phyloP scores from a whole-genome alignment of 2,888 invertebrate species.

The Tanypteryx hageni region DNA sequence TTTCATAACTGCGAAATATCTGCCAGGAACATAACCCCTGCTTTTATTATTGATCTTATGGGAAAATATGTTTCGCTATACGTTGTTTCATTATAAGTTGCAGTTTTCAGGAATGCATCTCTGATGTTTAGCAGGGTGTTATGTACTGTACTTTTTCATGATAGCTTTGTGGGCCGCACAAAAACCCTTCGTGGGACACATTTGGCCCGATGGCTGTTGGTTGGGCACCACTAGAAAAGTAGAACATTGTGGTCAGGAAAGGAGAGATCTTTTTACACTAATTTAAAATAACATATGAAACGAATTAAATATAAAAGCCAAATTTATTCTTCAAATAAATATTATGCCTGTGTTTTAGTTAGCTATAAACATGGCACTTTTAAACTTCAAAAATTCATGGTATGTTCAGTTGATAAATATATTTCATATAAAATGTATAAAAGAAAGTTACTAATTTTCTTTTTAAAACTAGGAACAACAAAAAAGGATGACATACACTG shows the following conservation, averaged over 20 bases:
- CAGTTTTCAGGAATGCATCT: too few relatives aligned
- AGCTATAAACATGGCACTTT: conserved; percentile 50
- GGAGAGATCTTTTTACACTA: background rate
- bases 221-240: too few relatives aligned
- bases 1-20: too few relatives aligned
- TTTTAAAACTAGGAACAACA: conserved; percentile 43
- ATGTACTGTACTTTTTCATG: too few relatives aligned
- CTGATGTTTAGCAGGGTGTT: too few relatives aligned
- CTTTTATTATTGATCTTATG: too few relatives aligned
- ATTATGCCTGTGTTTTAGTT: conserved; percentile 58
- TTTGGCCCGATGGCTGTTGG: too few relatives aligned
- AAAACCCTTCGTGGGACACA: too few relatives aligned
- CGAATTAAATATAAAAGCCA: conserved; percentile 55
- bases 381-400: conserved; percentile 50
- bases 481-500: conserved; percentile 45
- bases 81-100: too few relatives aligned
- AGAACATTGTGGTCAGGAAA: background rate
- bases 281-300: background rate
- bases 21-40: too few relatives aligned
- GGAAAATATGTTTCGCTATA: too few relatives aligned
- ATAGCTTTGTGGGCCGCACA: too few relatives aligned
- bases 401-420: conserved; percentile 57
- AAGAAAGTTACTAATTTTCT: conserved; percentile 48
- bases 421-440: conserved; percentile 62
- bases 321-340: conserved; percentile 64